Base-by-base conservation (phyloP, 2,888 invertebrate genomes). In the Tiliacea citrago region DNA sequence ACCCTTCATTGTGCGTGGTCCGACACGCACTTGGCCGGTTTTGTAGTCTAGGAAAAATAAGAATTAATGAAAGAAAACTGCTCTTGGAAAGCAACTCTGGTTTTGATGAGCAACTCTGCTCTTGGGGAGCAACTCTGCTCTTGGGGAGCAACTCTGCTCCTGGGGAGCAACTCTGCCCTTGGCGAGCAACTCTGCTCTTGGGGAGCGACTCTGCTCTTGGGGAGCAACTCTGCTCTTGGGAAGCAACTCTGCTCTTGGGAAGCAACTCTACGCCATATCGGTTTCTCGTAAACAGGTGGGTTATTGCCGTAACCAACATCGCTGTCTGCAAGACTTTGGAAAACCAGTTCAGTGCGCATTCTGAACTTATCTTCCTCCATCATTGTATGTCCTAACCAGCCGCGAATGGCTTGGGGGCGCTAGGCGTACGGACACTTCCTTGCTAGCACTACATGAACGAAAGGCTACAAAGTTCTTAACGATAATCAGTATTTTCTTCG, bases 401-500 rank as follows among this genome's bases (percentile, higher is more conserved):
- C 13, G 2, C 13, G 13, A 8, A 24, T 57, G 16, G 7, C 13
- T 53, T n/a, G n/a, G 2, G 12, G 0, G 53, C 5, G 1, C 55
- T 24, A 0, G 13, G 55, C 7, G 24, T 55, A 55, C 7, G 8
- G 13, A 55, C 5, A 7, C 13, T 45, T 63, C 24, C n/a, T 16
- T 10, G 66, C 10, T 35, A 13, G 5, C 1, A 10, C 49, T 60
- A 2, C 13, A 24, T 18, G 4, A 53, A 29, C 21, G n/a, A 29
- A 49, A 65, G 13, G n/a, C 21, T 61, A 42, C 42, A 24, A 42
- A 73, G 51, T 62, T 68, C 35, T 39, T 62, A 57, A 42, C 67
- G 24, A 61, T 55, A 57, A 63, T 71, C 57, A 66, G 24, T 72
- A 55, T 61, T 65, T 57, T 12, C 18, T 53, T 67, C 24, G 42